Percentiles rank a stretch among this genome's conserved stretches.
These are phyloP conservation scores for Varanus komodoensis DNA, from an alignment of 2,113 vertebrate species.

Conservation along the genomic window DNA sequence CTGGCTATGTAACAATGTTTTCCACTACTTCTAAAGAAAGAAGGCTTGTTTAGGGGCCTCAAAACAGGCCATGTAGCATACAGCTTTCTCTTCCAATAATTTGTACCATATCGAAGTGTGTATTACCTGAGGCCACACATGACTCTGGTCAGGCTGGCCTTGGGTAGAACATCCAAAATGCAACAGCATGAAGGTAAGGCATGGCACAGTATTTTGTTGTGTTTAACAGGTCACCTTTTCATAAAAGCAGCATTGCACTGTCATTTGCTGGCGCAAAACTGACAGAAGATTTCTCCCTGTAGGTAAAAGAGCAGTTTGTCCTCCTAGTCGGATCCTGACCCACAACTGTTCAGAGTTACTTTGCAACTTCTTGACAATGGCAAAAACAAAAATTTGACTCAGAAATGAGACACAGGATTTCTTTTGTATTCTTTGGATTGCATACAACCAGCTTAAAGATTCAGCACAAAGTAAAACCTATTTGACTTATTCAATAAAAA, in stretches of 20 bases:
- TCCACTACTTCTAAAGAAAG: too few relatives aligned
- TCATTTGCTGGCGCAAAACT: not conserved
- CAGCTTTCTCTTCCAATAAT: too few relatives aligned
- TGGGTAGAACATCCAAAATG: not conserved
- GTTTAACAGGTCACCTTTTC: too few relatives aligned
- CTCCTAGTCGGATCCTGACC: not conserved
- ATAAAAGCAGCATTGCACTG: not conserved
- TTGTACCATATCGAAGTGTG: too few relatives aligned
- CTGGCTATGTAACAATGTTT: too few relatives aligned
- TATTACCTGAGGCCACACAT: too few relatives aligned
- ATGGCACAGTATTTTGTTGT: not conserved
- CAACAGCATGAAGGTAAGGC: not conserved
- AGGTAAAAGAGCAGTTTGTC: not conserved
- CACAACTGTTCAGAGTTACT: not conserved
- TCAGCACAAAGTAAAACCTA: not conserved
- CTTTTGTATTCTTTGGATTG: too few relatives aligned
- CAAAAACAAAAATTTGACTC: not conserved
- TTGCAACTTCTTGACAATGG: slow-evolving; percentile 13
- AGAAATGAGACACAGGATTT: not conserved
- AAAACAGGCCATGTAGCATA: too few relatives aligned
- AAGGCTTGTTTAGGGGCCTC: too few relatives aligned
- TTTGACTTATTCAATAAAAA: not conserved
- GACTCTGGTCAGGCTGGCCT: too few relatives aligned
- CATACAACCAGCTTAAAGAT: not conserved
- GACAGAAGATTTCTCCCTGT: slow-evolving; percentile 7